A percentile compares a stretch with the other conserved stretches of the same genome.
phyloP scores from a whole-genome alignment of 2,797 vertebrate genomes.

The Pipistrellus kuhlii region DNA sequence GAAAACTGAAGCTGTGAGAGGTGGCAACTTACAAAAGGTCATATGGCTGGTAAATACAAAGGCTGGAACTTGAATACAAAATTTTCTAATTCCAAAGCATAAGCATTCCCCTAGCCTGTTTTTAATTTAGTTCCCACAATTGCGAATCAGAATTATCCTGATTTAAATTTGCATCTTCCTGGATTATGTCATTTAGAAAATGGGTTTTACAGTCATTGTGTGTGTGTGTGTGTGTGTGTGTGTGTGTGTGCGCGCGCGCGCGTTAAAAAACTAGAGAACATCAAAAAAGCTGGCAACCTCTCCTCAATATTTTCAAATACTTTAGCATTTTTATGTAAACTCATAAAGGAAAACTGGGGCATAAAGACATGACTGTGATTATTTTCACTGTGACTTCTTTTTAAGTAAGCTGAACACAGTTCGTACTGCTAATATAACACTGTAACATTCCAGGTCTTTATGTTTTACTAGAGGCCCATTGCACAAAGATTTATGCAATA shows the following conservation, averaged over 20 bases:
- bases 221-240: not conserved
- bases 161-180: conserved; percentile 11
- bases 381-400: conserved; percentile 21
- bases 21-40: not conserved
- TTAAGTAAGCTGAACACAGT: not conserved
- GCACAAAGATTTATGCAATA: too few relatives aligned
- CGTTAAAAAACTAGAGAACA: not conserved
- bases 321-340: not conserved
- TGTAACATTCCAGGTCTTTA: too few relatives aligned
- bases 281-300: not conserved
- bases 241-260: too few relatives aligned
- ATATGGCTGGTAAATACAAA: not conserved
- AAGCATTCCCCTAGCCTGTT: not conserved
- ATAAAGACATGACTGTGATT: not conserved
- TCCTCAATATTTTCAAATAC: not conserved
- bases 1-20: not conserved
- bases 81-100: conserved; percentile 7
- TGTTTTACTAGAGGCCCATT: too few relatives aligned
- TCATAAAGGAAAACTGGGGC: conserved; percentile 15
- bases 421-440: too few relatives aligned
- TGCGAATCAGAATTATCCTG: not conserved
- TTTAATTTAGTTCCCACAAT: not conserved
- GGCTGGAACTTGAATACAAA: not conserved
- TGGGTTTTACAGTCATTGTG: not conserved
- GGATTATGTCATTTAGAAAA: conserved; percentile 36